A percentile compares a stretch with the other conserved stretches of the same genome.
phyloP scores from a whole-genome alignment of 92 coral and sea anemone genomes.

The Porites divaricata region DNA sequence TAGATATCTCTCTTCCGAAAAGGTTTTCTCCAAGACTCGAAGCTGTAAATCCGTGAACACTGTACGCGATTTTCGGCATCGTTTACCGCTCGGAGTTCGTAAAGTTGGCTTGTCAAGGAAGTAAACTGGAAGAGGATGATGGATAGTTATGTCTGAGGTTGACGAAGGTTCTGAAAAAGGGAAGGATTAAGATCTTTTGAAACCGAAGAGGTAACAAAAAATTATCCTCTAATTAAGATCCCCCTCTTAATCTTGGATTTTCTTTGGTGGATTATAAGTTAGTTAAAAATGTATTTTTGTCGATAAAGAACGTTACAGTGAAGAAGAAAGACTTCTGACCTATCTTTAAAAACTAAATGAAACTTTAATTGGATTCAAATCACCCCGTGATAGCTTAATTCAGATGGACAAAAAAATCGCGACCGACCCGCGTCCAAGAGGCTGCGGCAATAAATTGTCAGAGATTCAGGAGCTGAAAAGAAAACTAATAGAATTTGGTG shows the following conservation, averaged over 20 bases:
- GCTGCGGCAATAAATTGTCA: constrained; percentile 87
- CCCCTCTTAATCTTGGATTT: background rate
- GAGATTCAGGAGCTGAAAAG: constrained; percentile 77
- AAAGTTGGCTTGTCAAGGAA: constrained; percentile 95
- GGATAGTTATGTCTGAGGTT: constrained; percentile 83
- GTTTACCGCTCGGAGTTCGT: constrained; percentile 94
- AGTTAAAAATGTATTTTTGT: too few species aligned
- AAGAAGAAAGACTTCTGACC: too few species aligned
- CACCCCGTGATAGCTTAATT: background rate
- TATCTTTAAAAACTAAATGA: background rate
- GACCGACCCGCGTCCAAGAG: constrained; percentile 72
- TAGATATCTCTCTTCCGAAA: constrained; percentile 93
- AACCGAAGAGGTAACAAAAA: background rate
- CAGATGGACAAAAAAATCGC: constrained; percentile 75
- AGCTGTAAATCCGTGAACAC: constrained; percentile 98
- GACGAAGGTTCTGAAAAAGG: constrained; percentile 58
- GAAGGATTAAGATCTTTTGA: background rate
- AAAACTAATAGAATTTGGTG: background rate
- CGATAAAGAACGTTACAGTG: too few species aligned
- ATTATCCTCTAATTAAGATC: background rate
- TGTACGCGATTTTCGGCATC: constrained; percentile 97
- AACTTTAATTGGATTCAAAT: background rate
- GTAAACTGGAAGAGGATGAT: constrained; percentile 88
- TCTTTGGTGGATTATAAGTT: background rate
- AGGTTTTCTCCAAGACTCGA: constrained; percentile 92